phyloP scores from a whole-genome alignment of 2,113 vertebrate genomes.

The Poeciliopsis turrubarensis region DNA sequence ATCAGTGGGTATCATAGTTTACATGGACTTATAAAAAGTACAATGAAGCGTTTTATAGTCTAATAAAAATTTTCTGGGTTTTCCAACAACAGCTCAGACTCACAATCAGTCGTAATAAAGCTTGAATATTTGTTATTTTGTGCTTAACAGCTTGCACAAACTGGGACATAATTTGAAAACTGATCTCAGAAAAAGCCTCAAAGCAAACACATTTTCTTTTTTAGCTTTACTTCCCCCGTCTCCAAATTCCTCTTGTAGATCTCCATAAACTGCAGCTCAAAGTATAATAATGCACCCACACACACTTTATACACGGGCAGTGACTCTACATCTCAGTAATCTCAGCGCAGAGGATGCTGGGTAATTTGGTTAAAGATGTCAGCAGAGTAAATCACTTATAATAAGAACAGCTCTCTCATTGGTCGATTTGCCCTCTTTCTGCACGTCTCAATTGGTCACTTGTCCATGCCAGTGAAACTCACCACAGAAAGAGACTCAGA shows the following conservation, averaged over 20 bases:
- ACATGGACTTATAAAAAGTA: slow-evolving; percentile 13
- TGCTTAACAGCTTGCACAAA: slow-evolving; percentile 28
- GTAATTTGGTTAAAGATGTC: slow-evolving; percentile 86
- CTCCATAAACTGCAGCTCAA: slow-evolving; percentile 35
- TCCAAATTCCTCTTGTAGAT: slow-evolving; percentile 31
- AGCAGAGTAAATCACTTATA: slow-evolving; percentile 84
- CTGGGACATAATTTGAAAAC: slow-evolving; percentile 24
- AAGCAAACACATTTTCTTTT: slow-evolving; percentile 15
- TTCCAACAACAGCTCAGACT: slow-evolving; percentile 26
- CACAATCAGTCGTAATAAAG: slow-evolving; percentile 46
- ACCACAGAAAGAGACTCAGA: too few relatives aligned
- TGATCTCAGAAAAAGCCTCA: background rate
- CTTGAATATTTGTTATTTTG: slow-evolving; percentile 42
- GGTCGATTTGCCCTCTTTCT: slow-evolving; percentile 52
- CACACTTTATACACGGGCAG: slow-evolving; percentile 43
- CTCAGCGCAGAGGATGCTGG: slow-evolving; percentile 74
- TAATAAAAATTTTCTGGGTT: slow-evolving; percentile 30
- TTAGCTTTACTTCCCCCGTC: slow-evolving; percentile 34
- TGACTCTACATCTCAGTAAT: slow-evolving; percentile 79
- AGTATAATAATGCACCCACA: slow-evolving; percentile 36
- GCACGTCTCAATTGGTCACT: slow-evolving; percentile 54
- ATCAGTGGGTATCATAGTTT: slow-evolving; percentile 17
- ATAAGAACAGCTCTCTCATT: slow-evolving; percentile 77
- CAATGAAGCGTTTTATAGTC: slow-evolving; percentile 26
- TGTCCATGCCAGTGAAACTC: slow-evolving; percentile 36